Evolutionary conservation across 1,140 invertebrate species (phyloP), one percentile per base, ranked within the genome.

Genomic region (Drosophila lacteicornis): DNA sequence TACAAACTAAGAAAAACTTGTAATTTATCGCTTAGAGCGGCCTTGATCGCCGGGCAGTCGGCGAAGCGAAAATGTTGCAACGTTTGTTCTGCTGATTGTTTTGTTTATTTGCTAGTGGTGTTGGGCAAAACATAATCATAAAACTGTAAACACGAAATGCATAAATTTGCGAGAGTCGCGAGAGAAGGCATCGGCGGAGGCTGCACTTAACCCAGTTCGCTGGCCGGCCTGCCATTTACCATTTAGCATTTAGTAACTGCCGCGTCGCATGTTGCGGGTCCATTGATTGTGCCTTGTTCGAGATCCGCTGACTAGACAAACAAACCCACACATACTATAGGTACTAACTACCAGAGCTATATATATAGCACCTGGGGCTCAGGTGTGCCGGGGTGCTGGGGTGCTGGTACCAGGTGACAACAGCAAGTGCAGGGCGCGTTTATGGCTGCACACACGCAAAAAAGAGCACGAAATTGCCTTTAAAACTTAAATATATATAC

Each of bases 111-210:
- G 75, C 61, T 6, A 36, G 19, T 45, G 58, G 53, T 69, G 78
- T 57, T 79, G 33, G 70, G 62, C 83, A 70, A 79, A 76, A 79
- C 80, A 82, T 76, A 82, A 86, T 86, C 82, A 86, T 86, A 86
- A 86, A 86, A 82, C 82, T 82, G 82, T 81, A 79, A 87, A 82
- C 83, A 87, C 83, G 83, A 86, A 82, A 80, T 71, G 79, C 83
- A 86, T 87, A 86, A 86, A 86, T 82, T 87, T 87, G 79, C 83
- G 47, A 55, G 50, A 55, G 25, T 62, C 74, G 67, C 74, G 59
- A 78, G 80, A 78, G 78, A 53, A 38, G 51, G 36, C 61, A 36
- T 12, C 47, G 55, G 50, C 47, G 58, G 58, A 73, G 66, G 66
- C 75, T 42, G 62, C 66, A 86, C 82, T 86, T 86, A 86, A 86